These are phyloP conservation scores for Sycophila texana DNA, from an alignment of 2,888 invertebrate genomes.

Conservation along the genomic window DNA sequence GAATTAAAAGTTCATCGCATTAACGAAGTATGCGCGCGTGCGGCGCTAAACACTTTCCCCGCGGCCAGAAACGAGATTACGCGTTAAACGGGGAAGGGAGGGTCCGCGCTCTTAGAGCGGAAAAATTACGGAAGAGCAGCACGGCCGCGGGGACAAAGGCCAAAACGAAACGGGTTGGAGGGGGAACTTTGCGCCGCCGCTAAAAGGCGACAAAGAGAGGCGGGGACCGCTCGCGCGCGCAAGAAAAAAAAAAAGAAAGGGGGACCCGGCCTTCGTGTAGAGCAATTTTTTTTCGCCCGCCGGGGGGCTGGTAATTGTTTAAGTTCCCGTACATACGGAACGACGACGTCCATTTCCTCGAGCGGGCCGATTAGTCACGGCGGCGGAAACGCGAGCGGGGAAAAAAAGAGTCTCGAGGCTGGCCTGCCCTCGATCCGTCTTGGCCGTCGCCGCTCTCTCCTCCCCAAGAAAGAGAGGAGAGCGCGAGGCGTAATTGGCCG, in stretches of 20 bases:
- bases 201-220: constrained; percentile 20
- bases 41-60: neutral
- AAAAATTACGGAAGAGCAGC: neutral
- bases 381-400: constrained; percentile 16
- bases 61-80: no score
- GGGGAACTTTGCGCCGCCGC: neutral
- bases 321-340: constrained; percentile 24
- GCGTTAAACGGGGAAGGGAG: neutral
- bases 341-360: constrained; percentile 44
- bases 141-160: neutral
- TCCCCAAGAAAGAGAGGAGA: constrained; percentile 4
- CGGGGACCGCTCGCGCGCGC: neutral
- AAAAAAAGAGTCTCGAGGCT: constrained; percentile 43
- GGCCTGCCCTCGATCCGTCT: constrained; percentile 46
- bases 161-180: constrained; percentile 4
- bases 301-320: constrained; percentile 45
- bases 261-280: constrained; percentile 20
- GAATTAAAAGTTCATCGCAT: neutral
- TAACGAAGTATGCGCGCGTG: constrained; percentile 2
- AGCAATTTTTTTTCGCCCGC: constrained; percentile 39
- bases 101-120: neutral
- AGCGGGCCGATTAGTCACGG: constrained; percentile 54
- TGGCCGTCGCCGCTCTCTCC: neutral
- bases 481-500: constrained; percentile 50
- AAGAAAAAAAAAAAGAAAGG: constrained; percentile 1